phyloP scores from a whole-genome alignment of 2,797 vertebrate genomes.

The Gallinago solitaria region DNA sequence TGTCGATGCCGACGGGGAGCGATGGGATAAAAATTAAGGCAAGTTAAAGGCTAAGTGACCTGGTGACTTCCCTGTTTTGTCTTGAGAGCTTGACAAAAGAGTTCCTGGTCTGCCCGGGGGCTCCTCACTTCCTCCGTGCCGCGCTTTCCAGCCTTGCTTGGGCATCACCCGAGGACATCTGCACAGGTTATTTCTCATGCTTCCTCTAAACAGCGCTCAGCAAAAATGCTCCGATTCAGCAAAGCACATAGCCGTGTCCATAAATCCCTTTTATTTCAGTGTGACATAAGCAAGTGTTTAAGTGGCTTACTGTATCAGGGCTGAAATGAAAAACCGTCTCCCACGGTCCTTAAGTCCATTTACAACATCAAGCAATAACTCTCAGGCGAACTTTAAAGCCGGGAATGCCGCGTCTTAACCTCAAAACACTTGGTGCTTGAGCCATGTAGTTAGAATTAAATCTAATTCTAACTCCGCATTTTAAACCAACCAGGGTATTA shows the following conservation, averaged over 20 bases:
- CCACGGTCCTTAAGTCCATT: conserved; percentile 45
- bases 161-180: neutral
- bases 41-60: neutral
- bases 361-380: conserved; percentile 39
- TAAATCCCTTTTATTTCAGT: conserved; percentile 70
- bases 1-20: neutral
- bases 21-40: neutral
- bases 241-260: conserved; percentile 26
- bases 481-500: neutral
- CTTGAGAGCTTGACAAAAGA: conserved; percentile 51
- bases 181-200: conserved; percentile 55
- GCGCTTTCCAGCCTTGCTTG: neutral
- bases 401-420: neutral
- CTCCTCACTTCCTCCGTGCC: neutral
- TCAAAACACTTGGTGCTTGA: conserved; percentile 28
- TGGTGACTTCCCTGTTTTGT: conserved; percentile 63
- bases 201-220: neutral
- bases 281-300: conserved; percentile 70
- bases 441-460: conserved; percentile 14
- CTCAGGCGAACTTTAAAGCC: conserved; percentile 37
- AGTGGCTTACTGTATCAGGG: conserved; percentile 61
- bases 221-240: conserved; percentile 62
- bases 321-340: conserved; percentile 61
- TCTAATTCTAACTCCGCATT: neutral
- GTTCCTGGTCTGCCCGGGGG: conserved; percentile 28